Evolutionary conservation across 2,888 invertebrate species (phyloP).

Genomic region (Spilarctia lutea): DNA sequence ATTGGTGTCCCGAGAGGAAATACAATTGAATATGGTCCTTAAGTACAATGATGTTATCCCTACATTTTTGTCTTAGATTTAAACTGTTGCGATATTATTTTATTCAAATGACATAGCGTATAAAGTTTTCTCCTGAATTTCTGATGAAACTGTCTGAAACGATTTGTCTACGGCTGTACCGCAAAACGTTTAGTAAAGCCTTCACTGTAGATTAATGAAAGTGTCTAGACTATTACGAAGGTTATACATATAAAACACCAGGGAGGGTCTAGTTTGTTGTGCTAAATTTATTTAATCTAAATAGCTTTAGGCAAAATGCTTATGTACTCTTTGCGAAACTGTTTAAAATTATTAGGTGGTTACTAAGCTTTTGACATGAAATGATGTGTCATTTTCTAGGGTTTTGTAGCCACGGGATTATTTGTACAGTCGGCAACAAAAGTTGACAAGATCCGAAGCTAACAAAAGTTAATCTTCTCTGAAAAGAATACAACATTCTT

Average conservation of each 20-base stretch:
- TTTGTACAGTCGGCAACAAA: neutral
- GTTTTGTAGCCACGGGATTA: neutral
- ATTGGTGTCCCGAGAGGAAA: slow-evolving; percentile 5
- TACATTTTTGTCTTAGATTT: slow-evolving; percentile 4
- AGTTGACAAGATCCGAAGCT: no score
- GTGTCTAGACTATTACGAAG: slow-evolving; percentile 10
- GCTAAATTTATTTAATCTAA: slow-evolving; percentile 7
- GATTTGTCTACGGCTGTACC: neutral
- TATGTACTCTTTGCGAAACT: neutral
- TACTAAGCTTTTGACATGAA: neutral
- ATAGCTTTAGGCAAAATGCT: neutral
- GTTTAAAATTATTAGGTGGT: neutral
- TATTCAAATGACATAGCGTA: neutral
- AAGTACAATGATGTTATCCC: neutral
- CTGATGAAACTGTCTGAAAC: neutral
- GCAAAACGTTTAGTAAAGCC: neutral
- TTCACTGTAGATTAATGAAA: neutral
- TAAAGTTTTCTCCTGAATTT: neutral
- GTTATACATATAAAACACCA: neutral
- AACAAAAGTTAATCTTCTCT: neutral
- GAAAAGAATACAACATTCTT: neutral
- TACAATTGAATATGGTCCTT: slow-evolving; percentile 13
- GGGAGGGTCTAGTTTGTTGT: neutral
- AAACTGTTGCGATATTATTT: neutral
- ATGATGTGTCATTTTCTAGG: neutral